Evolutionary conservation across 2,113 vertebrate species (phyloP).

Genomic region (Oophaga pumilio): DNA sequence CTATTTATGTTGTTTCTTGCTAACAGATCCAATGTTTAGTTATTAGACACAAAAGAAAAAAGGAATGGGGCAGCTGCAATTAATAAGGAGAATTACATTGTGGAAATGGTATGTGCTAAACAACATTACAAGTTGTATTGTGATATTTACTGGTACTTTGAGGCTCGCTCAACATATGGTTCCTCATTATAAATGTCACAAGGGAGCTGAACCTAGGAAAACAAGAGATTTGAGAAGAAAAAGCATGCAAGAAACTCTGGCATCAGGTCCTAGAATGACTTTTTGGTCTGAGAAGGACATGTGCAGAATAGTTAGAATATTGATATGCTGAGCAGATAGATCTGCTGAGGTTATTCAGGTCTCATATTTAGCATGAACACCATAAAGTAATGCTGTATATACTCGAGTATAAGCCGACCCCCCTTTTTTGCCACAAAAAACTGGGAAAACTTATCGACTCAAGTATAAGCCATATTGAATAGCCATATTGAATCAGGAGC

Average conservation of each 20-base stretch:
- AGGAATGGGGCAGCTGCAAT: constrained; percentile 12
- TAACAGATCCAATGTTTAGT: not conserved
- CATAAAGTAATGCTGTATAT: too few species aligned
- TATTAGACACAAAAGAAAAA: not conserved
- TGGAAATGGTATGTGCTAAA: constrained; percentile 24
- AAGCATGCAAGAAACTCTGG: not conserved
- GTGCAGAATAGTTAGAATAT: not conserved
- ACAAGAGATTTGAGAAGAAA: not conserved
- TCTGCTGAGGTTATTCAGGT: not conserved
- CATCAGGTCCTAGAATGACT: not conserved
- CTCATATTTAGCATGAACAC: not conserved
- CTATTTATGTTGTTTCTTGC: not conserved
- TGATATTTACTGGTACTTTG: constrained; percentile 18
- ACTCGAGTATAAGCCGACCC: too few species aligned
- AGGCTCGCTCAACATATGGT: constrained; percentile 9
- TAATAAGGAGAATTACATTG: constrained; percentile 27
- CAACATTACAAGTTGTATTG: constrained; percentile 27
- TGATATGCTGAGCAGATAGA: not conserved
- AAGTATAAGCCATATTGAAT: too few species aligned
- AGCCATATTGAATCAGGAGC: too few species aligned
- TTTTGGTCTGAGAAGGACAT: not conserved
- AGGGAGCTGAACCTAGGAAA: not conserved
- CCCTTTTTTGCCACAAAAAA: too few species aligned
- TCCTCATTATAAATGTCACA: not conserved
- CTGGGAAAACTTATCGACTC: too few species aligned